Conservation (phyloP, 2,113 vertebrate species). For the Piaya cayana region DNA sequence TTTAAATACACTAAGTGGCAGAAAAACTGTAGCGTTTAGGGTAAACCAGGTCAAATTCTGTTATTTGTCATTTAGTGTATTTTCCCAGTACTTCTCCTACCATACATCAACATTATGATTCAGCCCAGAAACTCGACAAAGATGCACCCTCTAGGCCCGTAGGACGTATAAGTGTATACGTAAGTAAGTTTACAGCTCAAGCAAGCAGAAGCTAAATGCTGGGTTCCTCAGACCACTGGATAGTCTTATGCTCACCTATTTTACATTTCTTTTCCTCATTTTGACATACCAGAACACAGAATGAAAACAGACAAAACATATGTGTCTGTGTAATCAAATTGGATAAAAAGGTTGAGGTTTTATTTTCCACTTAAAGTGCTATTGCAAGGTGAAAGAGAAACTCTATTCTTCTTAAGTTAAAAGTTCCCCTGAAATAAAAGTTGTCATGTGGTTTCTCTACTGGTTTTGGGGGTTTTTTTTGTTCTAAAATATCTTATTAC, state of each 20-base stretch:
- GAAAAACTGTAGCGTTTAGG: background rate
- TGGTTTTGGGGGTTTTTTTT: background rate
- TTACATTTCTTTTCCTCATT: background rate
- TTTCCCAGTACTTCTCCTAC: background rate
- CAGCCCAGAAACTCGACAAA: background rate
- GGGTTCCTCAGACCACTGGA: background rate
- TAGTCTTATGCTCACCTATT: background rate
- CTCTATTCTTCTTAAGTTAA: background rate
- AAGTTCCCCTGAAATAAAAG: background rate
- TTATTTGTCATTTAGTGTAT: background rate
- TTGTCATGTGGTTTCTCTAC: background rate
- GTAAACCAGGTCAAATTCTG: background rate
- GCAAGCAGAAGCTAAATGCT: background rate
- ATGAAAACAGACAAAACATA: background rate
- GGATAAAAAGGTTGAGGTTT: accelerated
- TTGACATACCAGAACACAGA: accelerated
- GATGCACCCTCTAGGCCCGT: accelerated
- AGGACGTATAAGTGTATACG: accelerated
- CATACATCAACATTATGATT: background rate
- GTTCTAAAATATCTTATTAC: background rate
- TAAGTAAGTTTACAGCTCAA: background rate
- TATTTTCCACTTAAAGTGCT: background rate
- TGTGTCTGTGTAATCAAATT: background rate
- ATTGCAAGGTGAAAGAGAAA: background rate
- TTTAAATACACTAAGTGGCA: background rate